Percentiles rank a stretch among this genome's conserved stretches.
phyloP scores from a whole-genome alignment of 2,888 invertebrate genomes.

The Cetonia aurata region DNA sequence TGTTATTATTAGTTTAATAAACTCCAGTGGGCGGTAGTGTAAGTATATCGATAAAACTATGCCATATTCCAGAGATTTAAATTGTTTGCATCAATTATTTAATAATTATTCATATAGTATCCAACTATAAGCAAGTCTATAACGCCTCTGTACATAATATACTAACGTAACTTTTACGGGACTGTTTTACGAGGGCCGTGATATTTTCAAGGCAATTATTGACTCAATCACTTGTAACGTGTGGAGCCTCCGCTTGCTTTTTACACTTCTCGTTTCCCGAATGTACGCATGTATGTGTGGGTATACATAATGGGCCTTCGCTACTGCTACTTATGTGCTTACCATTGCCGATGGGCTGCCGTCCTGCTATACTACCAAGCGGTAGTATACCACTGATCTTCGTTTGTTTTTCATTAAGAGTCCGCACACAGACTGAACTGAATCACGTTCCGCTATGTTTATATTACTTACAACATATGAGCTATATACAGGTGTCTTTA shows the following conservation, averaged over 20 bases:
- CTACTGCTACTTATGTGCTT: slow-evolving; percentile 9
- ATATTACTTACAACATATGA: too few species aligned
- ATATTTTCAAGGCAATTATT: slow-evolving; percentile 40
- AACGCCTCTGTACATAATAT: too few species aligned
- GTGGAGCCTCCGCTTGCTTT: slow-evolving; percentile 15
- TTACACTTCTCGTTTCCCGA: neutral
- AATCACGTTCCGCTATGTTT: neutral
- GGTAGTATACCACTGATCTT: slow-evolving; percentile 20
- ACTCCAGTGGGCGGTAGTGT: too few species aligned
- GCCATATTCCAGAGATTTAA: too few species aligned
- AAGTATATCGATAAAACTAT: too few species aligned
- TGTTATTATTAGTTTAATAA: too few species aligned
- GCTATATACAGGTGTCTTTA: too few species aligned
- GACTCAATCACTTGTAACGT: slow-evolving; percentile 32
- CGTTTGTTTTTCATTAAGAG: slow-evolving; percentile 33
- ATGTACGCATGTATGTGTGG: too few species aligned
- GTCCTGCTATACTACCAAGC: slow-evolving; percentile 3
- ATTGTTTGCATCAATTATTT: too few species aligned
- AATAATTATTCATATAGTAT: too few species aligned
- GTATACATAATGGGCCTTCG: slow-evolving; percentile 5
- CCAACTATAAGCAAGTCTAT: too few species aligned
- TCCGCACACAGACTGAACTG: slow-evolving; percentile 1
- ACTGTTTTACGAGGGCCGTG: slow-evolving; percentile 35
- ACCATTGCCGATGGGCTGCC: slow-evolving; percentile 4
- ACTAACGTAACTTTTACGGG: slow-evolving; percentile 9